A percentile compares a stretch with the other conserved stretches of the same genome.
Evolutionary conservation across 2,797 vertebrate species (phyloP).

Genomic region (Rhinichthys osculus): DNA sequence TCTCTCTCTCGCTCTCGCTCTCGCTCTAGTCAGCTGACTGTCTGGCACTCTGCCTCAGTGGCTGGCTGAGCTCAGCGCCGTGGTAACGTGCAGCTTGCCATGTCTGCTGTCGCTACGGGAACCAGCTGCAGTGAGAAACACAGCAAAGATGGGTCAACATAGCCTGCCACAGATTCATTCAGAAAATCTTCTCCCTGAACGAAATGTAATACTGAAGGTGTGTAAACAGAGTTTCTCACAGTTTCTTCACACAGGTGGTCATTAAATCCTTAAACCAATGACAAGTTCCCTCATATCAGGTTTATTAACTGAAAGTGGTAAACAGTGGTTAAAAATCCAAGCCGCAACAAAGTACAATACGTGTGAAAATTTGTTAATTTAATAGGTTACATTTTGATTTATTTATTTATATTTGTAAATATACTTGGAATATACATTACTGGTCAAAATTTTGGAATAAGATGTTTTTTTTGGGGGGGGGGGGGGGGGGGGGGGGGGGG

Average conservation of each 20-base stretch:
- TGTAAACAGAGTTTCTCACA: constrained; percentile 11
- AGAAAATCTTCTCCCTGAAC: constrained; percentile 31
- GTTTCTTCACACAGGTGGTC: not conserved
- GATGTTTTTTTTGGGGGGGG: not conserved
- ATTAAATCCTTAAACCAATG: not conserved
- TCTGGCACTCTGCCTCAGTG: constrained; percentile 42
- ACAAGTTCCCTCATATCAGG: not conserved
- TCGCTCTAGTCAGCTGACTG: constrained; percentile 55
- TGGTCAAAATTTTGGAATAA: not conserved
- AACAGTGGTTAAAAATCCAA: constrained; percentile 6
- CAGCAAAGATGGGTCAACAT: constrained; percentile 32
- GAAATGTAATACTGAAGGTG: constrained; percentile 9
- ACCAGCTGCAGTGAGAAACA: constrained; percentile 57
- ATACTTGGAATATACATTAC: not conserved
- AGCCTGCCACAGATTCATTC: constrained; percentile 36
- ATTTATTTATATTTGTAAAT: not conserved
- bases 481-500: no score
- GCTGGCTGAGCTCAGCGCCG: constrained; percentile 43
- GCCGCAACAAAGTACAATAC: not conserved
- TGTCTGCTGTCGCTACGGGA: constrained; percentile 59
- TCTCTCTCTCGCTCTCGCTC: not conserved
- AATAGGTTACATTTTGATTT: not conserved
- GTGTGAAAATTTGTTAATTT: not conserved
- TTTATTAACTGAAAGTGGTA: constrained; percentile 7
- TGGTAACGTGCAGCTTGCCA: constrained; percentile 61